Percentiles rank a stretch among this genome's conserved stretches.
These are phyloP conservation scores for Nezara viridula DNA, from an alignment of 2,888 invertebrate species.

Conservation along the genomic window DNA sequence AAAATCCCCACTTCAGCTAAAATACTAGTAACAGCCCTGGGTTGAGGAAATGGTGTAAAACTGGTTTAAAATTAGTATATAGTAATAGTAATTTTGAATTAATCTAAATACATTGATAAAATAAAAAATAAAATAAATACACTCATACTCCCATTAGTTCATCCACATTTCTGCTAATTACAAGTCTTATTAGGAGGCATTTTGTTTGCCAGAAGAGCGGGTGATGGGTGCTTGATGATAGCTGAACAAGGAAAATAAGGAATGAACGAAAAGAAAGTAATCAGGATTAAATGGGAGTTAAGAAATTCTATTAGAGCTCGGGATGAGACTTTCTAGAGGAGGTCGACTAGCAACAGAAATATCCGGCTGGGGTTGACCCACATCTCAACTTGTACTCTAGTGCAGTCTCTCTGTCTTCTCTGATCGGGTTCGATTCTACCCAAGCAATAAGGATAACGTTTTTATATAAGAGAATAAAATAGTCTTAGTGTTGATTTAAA, in stretches of 20 bases:
- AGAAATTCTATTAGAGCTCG: slow-evolving; percentile 49
- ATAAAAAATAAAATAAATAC: too few species aligned
- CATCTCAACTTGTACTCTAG: background rate
- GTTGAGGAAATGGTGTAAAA: too few species aligned
- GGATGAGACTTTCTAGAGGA: slow-evolving; percentile 45
- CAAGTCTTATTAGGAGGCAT: background rate
- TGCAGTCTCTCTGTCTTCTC: background rate
- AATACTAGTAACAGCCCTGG: too few species aligned
- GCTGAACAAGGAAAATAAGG: background rate
- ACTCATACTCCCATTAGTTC: too few species aligned
- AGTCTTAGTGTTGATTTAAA: too few species aligned
- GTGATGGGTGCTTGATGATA: background rate
- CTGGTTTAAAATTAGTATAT: too few species aligned
- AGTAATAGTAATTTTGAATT: too few species aligned
- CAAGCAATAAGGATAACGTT: too few species aligned
- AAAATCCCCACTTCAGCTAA: too few species aligned
- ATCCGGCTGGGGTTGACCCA: slow-evolving; percentile 39
- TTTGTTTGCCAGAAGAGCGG: background rate
- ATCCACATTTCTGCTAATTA: background rate
- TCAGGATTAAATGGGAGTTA: slow-evolving; percentile 42
- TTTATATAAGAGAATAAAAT: too few species aligned
- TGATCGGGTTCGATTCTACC: background rate
- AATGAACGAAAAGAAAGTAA: slow-evolving; percentile 24
- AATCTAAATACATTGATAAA: too few species aligned
- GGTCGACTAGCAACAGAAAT: slow-evolving; percentile 39